These are phyloP conservation scores for Eupithecia tripunctaria DNA, from an alignment of 2,888 invertebrate genomes.

Conservation along the genomic window DNA sequence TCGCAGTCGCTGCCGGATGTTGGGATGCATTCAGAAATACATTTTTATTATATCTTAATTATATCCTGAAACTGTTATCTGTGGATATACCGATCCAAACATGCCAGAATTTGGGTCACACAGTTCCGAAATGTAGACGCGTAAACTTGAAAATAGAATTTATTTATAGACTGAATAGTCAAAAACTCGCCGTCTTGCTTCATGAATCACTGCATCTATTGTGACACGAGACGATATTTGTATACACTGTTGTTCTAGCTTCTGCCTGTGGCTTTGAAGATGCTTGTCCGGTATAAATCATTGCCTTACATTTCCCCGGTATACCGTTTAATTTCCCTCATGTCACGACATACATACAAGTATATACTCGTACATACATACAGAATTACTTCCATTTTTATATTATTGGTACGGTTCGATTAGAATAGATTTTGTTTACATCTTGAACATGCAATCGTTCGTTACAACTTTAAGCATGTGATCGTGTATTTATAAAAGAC, in stretches of 20 bases:
- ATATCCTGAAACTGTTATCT: conserved; percentile 33
- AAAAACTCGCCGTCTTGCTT: conserved; percentile 50
- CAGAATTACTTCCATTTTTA: background rate
- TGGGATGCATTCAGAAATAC: conserved; percentile 35
- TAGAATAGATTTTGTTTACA: background rate
- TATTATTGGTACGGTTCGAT: background rate
- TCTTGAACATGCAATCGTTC: conserved; percentile 20
- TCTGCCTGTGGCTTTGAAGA: background rate
- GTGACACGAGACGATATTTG: background rate
- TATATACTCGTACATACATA: background rate
- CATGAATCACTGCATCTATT: conserved; percentile 34
- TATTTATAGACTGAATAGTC: conserved; percentile 64
- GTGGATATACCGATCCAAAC: conserved; percentile 57
- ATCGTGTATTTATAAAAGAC: conserved; percentile 54
- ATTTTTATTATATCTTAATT: conserved; percentile 31
- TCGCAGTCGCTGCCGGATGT: conserved; percentile 32
- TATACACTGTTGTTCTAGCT: background rate
- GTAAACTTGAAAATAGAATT: conserved; percentile 81
- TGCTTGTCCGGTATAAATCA: too few species aligned
- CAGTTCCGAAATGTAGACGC: conserved; percentile 64
- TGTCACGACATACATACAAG: too few species aligned
- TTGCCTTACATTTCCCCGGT: too few species aligned
- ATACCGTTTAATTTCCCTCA: too few species aligned
- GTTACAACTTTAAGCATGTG: conserved; percentile 36
- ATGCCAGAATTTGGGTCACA: conserved; percentile 75